Base-by-base conservation (phyloP, 2,113 vertebrate species). In the Phylloscopus trochiloides region DNA sequence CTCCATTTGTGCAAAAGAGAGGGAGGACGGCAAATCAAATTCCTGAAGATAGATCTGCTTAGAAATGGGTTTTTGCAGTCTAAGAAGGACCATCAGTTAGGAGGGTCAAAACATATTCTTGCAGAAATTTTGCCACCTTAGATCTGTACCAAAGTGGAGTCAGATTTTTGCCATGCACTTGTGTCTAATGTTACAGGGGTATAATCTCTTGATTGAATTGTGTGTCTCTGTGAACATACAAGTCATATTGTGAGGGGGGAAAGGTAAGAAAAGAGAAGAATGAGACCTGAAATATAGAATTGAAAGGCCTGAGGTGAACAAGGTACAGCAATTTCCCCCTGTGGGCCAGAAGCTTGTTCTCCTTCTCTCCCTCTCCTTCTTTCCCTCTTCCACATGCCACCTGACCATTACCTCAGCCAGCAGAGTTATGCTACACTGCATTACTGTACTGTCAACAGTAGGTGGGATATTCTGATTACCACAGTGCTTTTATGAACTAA, bases 401-500 rank as follows among this genome's bases (percentile, higher is more conserved):
- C 92, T 42, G 79, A 82, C 93, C 81, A 72, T 95, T 92, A 62
- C 96, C 78, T 95, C 86, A 86, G 74, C 95, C 42, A 74, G 93
- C 95, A 97, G 36, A 62, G 87, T 93, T 97, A 73, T 62, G 88
- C 91, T 96, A 66, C 90, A 52, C 78, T 94, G 94, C 94, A 80
- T 63, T 81, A 31, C 93, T 73, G 51, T 22, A 68, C 91, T 96
- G 83, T 94, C 24, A 92, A 84, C 83, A 80, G 80, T 84, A 34
- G 29, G 48, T 67, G 93, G 94, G 82, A 73, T 90, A 93, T 96
- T 97, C 73, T 91, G 91, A 82, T 8, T 79, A 84, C 87, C 92
- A 57, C 51, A 78, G 90, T 71, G 95, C 87, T 95, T 97, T 97
- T 92, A 91, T 95, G 94, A 96, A 94, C 86, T 93, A 34, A 66